Conservation (phyloP, 2,888 invertebrate species). For the Pseudococcus jackbeardsleyi region DNA sequence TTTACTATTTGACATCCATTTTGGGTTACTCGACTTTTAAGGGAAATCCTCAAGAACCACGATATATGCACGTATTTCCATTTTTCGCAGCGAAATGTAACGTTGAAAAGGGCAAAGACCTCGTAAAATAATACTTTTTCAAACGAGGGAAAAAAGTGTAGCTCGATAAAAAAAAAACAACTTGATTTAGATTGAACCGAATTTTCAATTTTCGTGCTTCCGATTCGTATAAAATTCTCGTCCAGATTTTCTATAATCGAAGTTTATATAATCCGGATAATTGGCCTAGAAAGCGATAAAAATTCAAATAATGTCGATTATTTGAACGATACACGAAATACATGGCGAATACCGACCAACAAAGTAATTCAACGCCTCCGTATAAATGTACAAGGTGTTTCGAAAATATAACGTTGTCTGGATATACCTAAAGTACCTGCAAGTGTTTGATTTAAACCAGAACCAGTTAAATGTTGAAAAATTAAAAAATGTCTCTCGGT, state of each 20-base stretch:
- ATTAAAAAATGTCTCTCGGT: too few species aligned
- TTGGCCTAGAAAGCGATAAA: background rate
- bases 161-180: too few species aligned
- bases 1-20: background rate
- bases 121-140: background rate
- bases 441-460: background rate
- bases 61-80: background rate
- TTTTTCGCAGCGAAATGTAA: background rate
- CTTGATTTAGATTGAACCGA: background rate
- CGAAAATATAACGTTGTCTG: background rate
- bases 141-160: background rate
- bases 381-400: background rate
- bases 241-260: background rate
- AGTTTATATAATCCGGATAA: background rate
- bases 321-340: background rate
- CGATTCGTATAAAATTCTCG: background rate
- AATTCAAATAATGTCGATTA: background rate
- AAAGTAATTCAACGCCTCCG: background rate
- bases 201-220: background rate
- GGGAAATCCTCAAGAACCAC: background rate
- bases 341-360: background rate
- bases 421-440: background rate
- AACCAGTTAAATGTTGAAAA: too few species aligned
- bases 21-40: background rate
- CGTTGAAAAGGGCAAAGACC: background rate